Evolutionary conservation across 2,888 invertebrate genomes (phyloP).

Genomic region (Desoria tigrina): DNA sequence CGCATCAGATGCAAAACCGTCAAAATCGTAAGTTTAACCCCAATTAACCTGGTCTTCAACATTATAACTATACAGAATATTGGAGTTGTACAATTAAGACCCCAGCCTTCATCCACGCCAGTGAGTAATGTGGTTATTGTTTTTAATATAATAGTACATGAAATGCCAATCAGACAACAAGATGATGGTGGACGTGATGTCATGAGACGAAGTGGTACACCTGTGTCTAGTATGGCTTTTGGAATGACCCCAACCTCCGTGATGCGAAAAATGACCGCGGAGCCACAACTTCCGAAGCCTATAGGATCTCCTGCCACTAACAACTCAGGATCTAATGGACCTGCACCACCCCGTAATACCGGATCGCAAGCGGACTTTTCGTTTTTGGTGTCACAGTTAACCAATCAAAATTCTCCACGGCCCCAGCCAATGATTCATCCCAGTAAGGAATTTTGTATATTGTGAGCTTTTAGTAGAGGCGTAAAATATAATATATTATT

Average conservation of each 20-base stretch:
- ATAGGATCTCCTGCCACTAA: constrained; percentile 56
- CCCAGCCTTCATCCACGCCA: no score
- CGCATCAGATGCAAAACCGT: background rate
- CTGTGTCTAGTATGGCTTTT: constrained; percentile 68
- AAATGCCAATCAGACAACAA: background rate
- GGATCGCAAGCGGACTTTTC: constrained; percentile 19
- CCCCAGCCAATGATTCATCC: background rate
- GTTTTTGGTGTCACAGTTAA: constrained; percentile 17
- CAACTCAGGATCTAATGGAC: background rate
- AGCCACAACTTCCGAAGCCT: constrained; percentile 72
- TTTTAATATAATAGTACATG: background rate
- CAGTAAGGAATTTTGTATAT: no score
- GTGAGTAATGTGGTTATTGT: background rate
- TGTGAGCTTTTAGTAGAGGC: no score
- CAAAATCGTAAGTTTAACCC: background rate
- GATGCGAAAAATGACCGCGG: constrained; percentile 89
- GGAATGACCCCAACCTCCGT: constrained; percentile 95
- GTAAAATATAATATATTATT: background rate
- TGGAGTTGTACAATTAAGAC: no score
- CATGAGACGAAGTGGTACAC: constrained; percentile 58
- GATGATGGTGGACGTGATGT: constrained; percentile 17
- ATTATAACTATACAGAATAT: background rate
- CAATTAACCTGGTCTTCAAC: background rate
- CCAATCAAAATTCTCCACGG: constrained; percentile 6
- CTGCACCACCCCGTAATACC: constrained; percentile 4